Percentiles rank a stretch among this genome's conserved stretches.
Evolutionary conservation across 2,888 invertebrate genomes (phyloP).

Genomic region (Pterobdella sp.): DNA sequence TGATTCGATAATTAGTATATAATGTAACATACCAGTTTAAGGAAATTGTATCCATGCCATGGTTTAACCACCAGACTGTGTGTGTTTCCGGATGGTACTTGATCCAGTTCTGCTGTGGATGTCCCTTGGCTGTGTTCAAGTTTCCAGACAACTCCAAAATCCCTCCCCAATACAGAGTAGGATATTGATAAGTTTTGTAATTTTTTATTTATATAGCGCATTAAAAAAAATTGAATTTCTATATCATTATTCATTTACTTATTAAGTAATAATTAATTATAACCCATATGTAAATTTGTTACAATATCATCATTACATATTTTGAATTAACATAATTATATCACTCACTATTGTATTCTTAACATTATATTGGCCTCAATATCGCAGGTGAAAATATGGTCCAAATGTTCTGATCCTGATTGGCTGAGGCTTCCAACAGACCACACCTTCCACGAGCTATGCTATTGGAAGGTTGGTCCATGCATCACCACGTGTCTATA

Average conservation of each 20-base stretch:
- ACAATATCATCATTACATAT: too few relatives aligned
- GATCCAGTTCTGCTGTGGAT: conserved; percentile 22
- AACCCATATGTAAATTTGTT: too few relatives aligned
- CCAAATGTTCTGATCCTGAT: conserved; percentile 23
- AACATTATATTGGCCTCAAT: too few relatives aligned
- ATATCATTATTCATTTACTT: too few relatives aligned
- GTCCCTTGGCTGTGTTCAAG: conserved; percentile 25
- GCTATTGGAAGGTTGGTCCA: conserved; percentile 19
- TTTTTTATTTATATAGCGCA: too few relatives aligned
- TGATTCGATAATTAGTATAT: too few relatives aligned
- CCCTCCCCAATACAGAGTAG: conserved; percentile 22
- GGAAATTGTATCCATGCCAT: background rate
- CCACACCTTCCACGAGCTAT: conserved; percentile 19
- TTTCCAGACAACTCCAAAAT: conserved; percentile 18
- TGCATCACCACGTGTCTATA: conserved; percentile 24
- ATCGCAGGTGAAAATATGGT: conserved; percentile 20
- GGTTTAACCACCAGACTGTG: background rate
- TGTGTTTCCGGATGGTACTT: conserved; percentile 22
- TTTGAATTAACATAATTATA: too few relatives aligned
- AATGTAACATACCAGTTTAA: background rate
- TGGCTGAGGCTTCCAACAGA: conserved; percentile 23
- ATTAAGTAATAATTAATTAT: too few relatives aligned
- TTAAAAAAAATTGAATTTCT: too few relatives aligned
- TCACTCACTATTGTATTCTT: too few relatives aligned
- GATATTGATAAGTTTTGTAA: background rate